Conservation (phyloP, 2,888 invertebrate genomes). For the Pharmacophagus antenor region DNA sequence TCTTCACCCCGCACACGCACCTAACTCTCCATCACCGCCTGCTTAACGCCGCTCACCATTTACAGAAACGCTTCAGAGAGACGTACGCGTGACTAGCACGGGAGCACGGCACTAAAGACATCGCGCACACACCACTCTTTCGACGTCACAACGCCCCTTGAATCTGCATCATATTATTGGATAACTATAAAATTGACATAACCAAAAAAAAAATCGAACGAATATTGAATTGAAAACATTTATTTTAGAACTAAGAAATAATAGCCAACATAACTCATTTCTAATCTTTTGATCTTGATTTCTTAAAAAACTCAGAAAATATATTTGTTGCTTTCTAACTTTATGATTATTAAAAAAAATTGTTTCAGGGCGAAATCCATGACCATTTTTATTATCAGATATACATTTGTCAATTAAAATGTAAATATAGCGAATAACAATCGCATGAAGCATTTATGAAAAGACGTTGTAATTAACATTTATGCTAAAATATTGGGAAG, state of each 20-base stretch:
- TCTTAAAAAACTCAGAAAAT: too few species aligned
- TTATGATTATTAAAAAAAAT: too few species aligned
- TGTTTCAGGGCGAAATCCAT: too few species aligned
- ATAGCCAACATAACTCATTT: background rate
- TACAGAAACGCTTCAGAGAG: slow-evolving; percentile 86
- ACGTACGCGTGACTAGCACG: slow-evolving; percentile 83
- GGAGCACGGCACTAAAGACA: slow-evolving; percentile 38
- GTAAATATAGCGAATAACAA: too few species aligned
- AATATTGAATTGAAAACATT: background rate
- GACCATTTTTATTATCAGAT: too few species aligned
- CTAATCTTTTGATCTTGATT: too few species aligned
- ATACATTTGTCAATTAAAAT: too few species aligned
- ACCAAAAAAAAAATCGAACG: background rate
- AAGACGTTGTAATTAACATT: slow-evolving; percentile 17
- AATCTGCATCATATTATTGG: slow-evolving; percentile 22
- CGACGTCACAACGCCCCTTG: slow-evolving; percentile 48
- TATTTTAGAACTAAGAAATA: too few species aligned
- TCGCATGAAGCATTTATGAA: slow-evolving; percentile 24
- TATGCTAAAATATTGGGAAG: background rate
- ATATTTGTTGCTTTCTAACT: too few species aligned
- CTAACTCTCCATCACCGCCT: slow-evolving; percentile 79
- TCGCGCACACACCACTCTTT: slow-evolving; percentile 41
- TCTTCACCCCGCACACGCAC: slow-evolving; percentile 68
- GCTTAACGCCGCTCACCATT: slow-evolving; percentile 85
- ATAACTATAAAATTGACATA: too few species aligned